Percentiles rank a stretch among this genome's conserved stretches.
Evolutionary conservation across 2,888 invertebrate genomes (phyloP).

Genomic region (Fragum sueziense): DNA sequence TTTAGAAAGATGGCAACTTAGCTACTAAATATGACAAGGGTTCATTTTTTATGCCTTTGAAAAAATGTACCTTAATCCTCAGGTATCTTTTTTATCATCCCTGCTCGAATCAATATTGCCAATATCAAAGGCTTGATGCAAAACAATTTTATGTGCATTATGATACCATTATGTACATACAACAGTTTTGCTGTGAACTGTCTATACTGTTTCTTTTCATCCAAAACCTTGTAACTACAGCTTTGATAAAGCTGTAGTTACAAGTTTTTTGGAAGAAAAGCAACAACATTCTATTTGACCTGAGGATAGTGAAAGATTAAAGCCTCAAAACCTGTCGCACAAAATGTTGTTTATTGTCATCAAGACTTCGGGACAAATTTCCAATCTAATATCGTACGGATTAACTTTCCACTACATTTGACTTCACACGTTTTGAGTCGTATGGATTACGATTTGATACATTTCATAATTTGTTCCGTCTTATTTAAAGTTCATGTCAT

Average conservation of each 20-base stretch:
- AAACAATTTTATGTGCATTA: too few species aligned
- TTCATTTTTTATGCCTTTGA: too few species aligned
- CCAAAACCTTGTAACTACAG: neutral
- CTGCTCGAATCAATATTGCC: neutral
- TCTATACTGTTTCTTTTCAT: too few species aligned
- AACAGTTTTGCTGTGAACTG: too few species aligned
- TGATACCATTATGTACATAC: neutral
- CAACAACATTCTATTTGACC: neutral
- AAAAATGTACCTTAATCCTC: too few species aligned
- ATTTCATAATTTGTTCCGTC: neutral
- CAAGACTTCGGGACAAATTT: neutral
- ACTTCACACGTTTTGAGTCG: neutral
- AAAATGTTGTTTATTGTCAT: neutral
- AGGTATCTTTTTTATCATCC: conserved; percentile 1
- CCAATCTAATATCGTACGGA: neutral
- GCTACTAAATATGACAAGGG: neutral
- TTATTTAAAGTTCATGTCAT: too few species aligned
- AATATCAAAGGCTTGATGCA: too few species aligned
- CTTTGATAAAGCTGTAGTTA: neutral
- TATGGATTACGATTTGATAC: neutral
- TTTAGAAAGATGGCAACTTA: too few species aligned
- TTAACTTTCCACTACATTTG: neutral
- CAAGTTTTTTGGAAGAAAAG: neutral
- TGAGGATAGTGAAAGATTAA: neutral
- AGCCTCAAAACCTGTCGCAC: neutral